Conservation (phyloP, 2,888 invertebrate genomes). For the Tetanocera ferruginea region DNA sequence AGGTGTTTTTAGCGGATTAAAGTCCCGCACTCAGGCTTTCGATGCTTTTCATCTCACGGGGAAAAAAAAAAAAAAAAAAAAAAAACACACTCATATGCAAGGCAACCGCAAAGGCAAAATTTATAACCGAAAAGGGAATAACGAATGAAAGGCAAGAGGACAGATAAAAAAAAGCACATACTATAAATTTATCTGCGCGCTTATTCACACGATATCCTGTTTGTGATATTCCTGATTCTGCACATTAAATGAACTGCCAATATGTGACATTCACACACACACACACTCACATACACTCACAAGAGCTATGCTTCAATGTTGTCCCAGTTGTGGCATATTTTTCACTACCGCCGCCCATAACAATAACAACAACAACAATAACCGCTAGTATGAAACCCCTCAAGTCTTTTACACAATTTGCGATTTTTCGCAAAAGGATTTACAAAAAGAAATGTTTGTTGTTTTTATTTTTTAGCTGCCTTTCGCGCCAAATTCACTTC, state of each 20-base stretch:
- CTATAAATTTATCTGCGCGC: slow-evolving; percentile 32
- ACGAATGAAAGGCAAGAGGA: background rate
- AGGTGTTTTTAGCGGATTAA: no score
- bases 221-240: slow-evolving; percentile 37
- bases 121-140: slow-evolving; percentile 40
- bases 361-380: background rate
- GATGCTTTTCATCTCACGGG: no score
- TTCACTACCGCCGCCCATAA: background rate
- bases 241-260: slow-evolving; percentile 39
- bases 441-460: background rate
- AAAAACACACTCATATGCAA: background rate
- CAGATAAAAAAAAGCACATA: background rate
- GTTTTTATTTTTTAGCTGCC: background rate
- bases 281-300: background rate
- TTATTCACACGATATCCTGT: slow-evolving; percentile 35
- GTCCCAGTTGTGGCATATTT: slow-evolving; percentile 14
- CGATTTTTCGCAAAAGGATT: slow-evolving; percentile 4
- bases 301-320: background rate
- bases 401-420: background rate
- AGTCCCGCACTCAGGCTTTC: no score
- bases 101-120: slow-evolving; percentile 34
- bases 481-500: slow-evolving; percentile 6
- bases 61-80: no score
- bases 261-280: slow-evolving; percentile 16
- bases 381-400: background rate